Percentiles rank a stretch among this genome's conserved stretches.
These are phyloP conservation scores for Craterocephalus amniculus DNA, from an alignment of 2,797 vertebrate species.

Conservation along the genomic window DNA sequence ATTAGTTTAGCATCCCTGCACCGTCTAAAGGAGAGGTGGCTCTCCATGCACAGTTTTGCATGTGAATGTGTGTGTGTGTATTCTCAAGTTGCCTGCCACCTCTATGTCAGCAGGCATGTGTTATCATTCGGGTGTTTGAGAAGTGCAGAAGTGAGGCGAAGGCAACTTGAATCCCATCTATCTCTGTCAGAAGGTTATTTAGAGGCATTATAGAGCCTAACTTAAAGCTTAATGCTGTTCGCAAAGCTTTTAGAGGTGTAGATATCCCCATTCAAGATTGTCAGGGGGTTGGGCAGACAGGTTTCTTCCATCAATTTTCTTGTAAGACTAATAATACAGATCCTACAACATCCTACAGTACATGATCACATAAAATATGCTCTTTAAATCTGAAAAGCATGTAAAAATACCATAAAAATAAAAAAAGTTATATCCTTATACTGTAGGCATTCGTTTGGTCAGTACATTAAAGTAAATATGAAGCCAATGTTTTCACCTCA, in stretches of 20 bases:
- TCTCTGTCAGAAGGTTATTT: constrained; percentile 72
- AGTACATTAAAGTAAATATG: not conserved
- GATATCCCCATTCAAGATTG: constrained; percentile 29
- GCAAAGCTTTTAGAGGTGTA: not conserved
- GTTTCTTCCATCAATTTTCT: not conserved
- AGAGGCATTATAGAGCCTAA: constrained; percentile 52
- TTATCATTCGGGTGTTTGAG: constrained; percentile 33
- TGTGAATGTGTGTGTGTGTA: not conserved
- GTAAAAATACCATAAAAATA: constrained; percentile 2
- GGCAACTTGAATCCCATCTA: constrained; percentile 54
- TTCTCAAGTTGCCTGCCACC: constrained; percentile 15
- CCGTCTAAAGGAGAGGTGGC: constrained; percentile 2
- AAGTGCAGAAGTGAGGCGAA: constrained; percentile 44
- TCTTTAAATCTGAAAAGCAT: constrained; percentile 3
- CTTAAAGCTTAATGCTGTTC: constrained; percentile 45
- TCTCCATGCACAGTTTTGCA: constrained; percentile 26
- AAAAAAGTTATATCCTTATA: constrained; percentile 13
- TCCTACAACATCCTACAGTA: constrained; percentile 3
- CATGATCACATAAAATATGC: not conserved
- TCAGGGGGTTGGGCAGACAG: constrained; percentile 25
- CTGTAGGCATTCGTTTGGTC: not conserved
- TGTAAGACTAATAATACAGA: constrained; percentile 1
- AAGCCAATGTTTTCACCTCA: not conserved
- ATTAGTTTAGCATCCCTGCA: constrained; percentile 2
- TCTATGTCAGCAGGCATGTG: constrained; percentile 19